Evolutionary conservation across 2,888 invertebrate species (phyloP).

Genomic region (Thymelicus acteon): DNA sequence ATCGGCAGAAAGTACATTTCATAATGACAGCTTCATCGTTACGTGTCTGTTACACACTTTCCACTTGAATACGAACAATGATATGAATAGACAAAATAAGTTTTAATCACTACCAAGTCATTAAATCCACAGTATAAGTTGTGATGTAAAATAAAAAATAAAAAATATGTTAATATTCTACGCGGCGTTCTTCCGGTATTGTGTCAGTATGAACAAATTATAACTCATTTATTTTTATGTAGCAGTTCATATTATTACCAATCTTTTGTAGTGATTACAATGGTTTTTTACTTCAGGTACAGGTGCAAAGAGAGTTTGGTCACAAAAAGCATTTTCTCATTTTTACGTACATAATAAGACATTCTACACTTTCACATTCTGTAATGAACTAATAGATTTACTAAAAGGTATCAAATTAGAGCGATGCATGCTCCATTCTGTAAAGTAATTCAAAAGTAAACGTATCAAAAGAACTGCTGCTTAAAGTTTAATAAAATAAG

Average conservation of each 20-base stretch:
- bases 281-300: neutral
- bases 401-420: no score
- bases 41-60: neutral
- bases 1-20: neutral
- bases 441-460: no score
- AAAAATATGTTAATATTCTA: no score
- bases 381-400: neutral
- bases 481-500: no score
- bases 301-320: neutral
- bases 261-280: neutral
- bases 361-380: slow-evolving; percentile 3
- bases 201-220: no score
- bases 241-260: neutral
- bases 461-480: no score
- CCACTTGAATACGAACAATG: neutral
- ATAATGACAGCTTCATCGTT: neutral
- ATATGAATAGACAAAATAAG: neutral
- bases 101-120: neutral
- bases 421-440: no score
- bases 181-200: no score
- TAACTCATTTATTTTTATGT: neutral
- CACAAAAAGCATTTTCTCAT: neutral
- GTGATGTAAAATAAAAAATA: neutral
- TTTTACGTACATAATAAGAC: slow-evolving; percentile 2
- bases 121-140: neutral